Evolutionary conservation across 2,113 vertebrate species (phyloP), one percentile per base, ranked within the genome.

Genomic region (Typhlomys cinereus): DNA sequence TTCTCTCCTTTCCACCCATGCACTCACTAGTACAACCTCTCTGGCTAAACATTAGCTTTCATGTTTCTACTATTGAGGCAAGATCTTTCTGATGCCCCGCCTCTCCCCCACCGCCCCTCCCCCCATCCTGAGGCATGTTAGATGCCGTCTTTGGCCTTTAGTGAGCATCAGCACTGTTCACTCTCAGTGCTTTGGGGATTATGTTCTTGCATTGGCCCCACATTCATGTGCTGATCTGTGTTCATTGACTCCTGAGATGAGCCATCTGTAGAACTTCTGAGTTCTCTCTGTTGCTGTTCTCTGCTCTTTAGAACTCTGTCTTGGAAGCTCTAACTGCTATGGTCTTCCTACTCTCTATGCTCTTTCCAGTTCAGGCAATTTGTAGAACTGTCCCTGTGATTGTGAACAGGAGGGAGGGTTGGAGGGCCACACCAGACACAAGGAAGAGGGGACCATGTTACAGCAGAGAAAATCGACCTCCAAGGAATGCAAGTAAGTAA

Each of bases 311-410:
- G 36, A 29, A 61, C 27, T 31, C 27, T 21, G 1, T 29, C 41
- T 25, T 62, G 17, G 5, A 46, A 44, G 44, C 44, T 80, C 9
- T 12, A 17, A 29, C 15, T 80, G 25, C 25, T 79, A 41, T 54
- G 18, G 52, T 79, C 36, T 57, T 34, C 41, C 41, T 29, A 34
- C 29, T 12, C 34, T 80, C 59, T 62, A 5, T 34, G 17, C 18
- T 62, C 27, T 46, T 18, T 4, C 39, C 20, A 27, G 61, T 29
- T 62, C 34, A 46, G 41, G 78, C 34, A 62, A 62, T 62, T 17
- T 46, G 12, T 61, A 2, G 1, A 0, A 2, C 41, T 23, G 5
- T 41, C 39, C 10, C 41, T 23, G 10, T 17, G 64, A n/a, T n/a
- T n/a, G n/a, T n/a, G n/a, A n/a, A n/a, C n/a, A n/a, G n/a, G n/a